phyloP scores from a whole-genome alignment of 2,797 vertebrate species.

The Amniataba percoides region DNA sequence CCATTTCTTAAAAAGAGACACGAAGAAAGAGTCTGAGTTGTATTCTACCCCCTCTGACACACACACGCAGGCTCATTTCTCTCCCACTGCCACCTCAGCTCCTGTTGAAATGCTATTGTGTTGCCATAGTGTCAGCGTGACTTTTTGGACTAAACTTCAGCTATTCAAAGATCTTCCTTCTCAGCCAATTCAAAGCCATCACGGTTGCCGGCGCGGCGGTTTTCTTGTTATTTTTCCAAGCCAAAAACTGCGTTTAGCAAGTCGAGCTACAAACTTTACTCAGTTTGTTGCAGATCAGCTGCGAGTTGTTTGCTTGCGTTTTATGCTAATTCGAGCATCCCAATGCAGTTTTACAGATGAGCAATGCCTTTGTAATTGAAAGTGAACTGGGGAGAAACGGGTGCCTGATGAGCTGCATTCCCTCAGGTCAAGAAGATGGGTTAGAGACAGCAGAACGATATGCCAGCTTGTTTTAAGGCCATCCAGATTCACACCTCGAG shows the following conservation, averaged over 20 bases:
- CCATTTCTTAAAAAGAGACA: constrained; percentile 38
- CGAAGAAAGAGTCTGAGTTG: constrained; percentile 44
- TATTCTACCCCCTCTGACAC: constrained; percentile 12
- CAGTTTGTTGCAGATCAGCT: constrained; percentile 11
- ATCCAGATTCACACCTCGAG: background rate
- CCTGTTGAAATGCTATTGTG: constrained; percentile 49
- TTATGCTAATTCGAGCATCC: constrained; percentile 14
- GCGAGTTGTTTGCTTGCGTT: constrained; percentile 16
- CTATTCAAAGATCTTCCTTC: constrained; percentile 26
- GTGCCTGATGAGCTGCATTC: constrained; percentile 46
- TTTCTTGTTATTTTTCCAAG: constrained; percentile 21
- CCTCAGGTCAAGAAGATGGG: constrained; percentile 22
- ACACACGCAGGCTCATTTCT: constrained; percentile 30
- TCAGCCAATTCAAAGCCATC: constrained; percentile 8
- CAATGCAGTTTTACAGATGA: constrained; percentile 18
- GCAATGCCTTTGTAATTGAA: constrained; percentile 47
- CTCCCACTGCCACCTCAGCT: constrained; percentile 32
- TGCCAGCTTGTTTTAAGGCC: constrained; percentile 16
- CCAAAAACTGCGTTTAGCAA: constrained; percentile 20
- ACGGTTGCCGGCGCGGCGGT: background rate
- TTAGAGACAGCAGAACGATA: constrained; percentile 10
- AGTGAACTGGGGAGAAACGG: constrained; percentile 28
- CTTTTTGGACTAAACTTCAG: constrained; percentile 47
- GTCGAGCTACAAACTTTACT: constrained; percentile 12
- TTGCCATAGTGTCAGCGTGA: constrained; percentile 50